Evolutionary conservation across 2,113 vertebrate genomes (phyloP), one percentile per base, ranked within the genome.

Genomic region (Synchiropus splendidus): DNA sequence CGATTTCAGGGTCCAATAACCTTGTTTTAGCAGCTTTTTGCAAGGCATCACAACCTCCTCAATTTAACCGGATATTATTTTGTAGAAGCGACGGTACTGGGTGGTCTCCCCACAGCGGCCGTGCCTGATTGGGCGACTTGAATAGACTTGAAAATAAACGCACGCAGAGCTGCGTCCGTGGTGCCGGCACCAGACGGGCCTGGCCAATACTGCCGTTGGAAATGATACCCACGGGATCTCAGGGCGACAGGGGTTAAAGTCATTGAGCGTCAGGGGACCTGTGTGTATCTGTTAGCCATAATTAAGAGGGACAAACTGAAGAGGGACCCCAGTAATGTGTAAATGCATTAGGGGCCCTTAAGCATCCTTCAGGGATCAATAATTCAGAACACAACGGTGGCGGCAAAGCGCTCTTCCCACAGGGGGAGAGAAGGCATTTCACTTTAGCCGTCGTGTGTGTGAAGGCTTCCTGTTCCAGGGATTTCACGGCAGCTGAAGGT

Each of bases 251-350:
- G 31, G 18, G 13, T 38, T 42, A 64, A 68, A 70, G 68, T 64
- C 47, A 62, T 21, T 45, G 43, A 58, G 61, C 58, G 50, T 68
- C 65, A 54, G 44, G 70, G 72, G 73, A 72, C 42, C 53, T 67
- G 61, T 66, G 51, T 69, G 45, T 48, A 74, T 74, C 64, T 32
- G 45, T 75, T 72, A 63, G 48, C 51, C 36, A 44, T 82, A 76
- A 82, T 79, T 76, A 77, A 79, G 62, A 72, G 57, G 70, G 64
- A 73, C 64, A 70, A 78, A 72, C 59, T 51, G 51, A 31, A 54
- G 42, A 68, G 50, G 38, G 48, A 63, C 40, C 50, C 51, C 15
- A 46, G 60, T 36, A 31, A 62, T 32, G 60, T 63, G 67, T 73
- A 76, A 80, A 74, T 42, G 49, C 67, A 72, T 77, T 75, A 75